Conservation (phyloP, 2,113 vertebrate genomes). For the Hucho hucho region DNA sequence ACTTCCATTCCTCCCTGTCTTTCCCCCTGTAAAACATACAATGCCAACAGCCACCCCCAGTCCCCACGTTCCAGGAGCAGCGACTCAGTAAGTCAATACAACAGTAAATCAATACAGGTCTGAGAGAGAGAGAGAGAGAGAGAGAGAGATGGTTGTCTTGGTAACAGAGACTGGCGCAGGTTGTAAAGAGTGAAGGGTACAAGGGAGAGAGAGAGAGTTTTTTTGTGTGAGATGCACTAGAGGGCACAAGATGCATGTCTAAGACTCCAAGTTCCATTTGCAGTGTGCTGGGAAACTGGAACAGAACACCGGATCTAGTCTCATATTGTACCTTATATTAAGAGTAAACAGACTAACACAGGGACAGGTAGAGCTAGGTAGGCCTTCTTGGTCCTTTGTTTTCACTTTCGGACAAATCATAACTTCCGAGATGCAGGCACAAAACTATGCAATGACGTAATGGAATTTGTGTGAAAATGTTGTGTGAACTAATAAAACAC, state of each 20-base stretch:
- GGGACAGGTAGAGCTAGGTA: background rate
- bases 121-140: background rate
- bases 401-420: background rate
- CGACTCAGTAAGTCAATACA: conserved; percentile 68
- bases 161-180: no score
- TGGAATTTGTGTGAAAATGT: background rate
- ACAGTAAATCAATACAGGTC: conserved; percentile 73
- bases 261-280: conserved; percentile 18
- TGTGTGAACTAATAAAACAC: no score
- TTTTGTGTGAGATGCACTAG: conserved; percentile 57
- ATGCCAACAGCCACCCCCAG: conserved; percentile 10
- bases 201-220: conserved; percentile 11
- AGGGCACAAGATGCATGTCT: conserved; percentile 68
- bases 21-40: conserved; percentile 56
- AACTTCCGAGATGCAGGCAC: background rate
- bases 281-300: background rate
- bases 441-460: background rate
- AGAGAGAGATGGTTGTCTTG: no score
- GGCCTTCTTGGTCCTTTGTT: background rate
- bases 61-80: conserved; percentile 37
- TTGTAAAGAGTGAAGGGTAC: no score
- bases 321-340: background rate
- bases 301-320: background rate
- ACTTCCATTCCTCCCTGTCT: conserved; percentile 18
- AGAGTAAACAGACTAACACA: background rate